A percentile compares a stretch with the other conserved stretches of the same genome.
Evolutionary conservation across 2,113 vertebrate genomes (phyloP).

Genomic region (Rattus rattus): DNA sequence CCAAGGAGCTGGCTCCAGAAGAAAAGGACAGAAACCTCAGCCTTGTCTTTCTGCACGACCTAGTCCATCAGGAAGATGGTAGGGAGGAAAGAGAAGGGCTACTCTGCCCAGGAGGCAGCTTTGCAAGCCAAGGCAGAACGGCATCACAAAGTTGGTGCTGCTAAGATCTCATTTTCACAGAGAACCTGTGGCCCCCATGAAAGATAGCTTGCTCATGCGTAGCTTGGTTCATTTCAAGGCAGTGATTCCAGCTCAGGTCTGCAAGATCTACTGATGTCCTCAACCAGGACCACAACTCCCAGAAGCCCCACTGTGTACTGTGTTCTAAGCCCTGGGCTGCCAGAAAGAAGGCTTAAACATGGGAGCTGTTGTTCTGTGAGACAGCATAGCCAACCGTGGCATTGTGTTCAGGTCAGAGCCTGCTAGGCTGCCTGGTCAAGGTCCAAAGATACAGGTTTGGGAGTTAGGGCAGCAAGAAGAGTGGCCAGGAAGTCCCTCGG

Average conservation of each 20-base stretch:
- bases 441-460: background rate
- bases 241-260: background rate
- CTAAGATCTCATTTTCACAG: background rate
- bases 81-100: background rate
- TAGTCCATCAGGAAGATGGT: background rate
- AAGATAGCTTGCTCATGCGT: too few relatives aligned
- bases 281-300: background rate
- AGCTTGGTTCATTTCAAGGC: background rate
- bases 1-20: background rate
- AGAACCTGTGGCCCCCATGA: background rate
- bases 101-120: background rate
- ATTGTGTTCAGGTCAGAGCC: background rate
- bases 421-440: background rate
- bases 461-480: background rate
- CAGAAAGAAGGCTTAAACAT: background rate
- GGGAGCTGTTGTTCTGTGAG: too few relatives aligned
- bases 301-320: background rate
- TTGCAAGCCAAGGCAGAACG: background rate
- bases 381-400: background rate
- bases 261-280: background rate
- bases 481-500: background rate
- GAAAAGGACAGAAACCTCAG: background rate
- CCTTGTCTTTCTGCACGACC: background rate
- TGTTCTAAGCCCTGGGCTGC: background rate
- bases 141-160: background rate